Conservation (phyloP, 2,888 invertebrate species). For the Branchellion lobata region DNA sequence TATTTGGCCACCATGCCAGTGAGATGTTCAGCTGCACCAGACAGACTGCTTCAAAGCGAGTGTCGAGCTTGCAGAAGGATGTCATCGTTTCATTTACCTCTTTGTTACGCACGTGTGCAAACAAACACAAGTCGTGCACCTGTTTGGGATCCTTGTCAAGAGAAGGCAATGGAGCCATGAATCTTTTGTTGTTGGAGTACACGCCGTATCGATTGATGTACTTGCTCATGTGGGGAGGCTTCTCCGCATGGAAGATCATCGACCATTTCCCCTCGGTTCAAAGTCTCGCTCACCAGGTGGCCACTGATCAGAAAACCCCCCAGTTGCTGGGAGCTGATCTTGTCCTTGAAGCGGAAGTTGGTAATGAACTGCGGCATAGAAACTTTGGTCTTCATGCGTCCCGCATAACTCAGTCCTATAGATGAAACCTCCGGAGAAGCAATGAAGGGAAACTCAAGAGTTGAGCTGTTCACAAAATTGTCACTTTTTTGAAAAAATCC, state of each 20-base stretch:
- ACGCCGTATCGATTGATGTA: background rate
- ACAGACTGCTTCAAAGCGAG: background rate
- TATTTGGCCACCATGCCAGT: constrained; percentile 13
- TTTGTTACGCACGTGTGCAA: constrained; percentile 23
- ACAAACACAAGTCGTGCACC: constrained; percentile 1
- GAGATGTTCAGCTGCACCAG: constrained; percentile 17
- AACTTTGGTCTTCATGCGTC: background rate
- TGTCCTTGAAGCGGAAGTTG: constrained; percentile 1
- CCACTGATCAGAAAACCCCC: constrained; percentile 34
- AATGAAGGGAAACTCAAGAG: constrained; percentile 31
- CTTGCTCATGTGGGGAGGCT: background rate
- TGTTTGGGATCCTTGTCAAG: background rate
- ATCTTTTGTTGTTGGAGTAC: background rate
- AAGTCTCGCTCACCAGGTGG: constrained; percentile 9
- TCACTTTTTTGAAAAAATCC: constrained; percentile 27
- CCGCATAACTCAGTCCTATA: background rate
- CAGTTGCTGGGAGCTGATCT: constrained; percentile 2
- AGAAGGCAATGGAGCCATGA: background rate
- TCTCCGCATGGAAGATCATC: constrained; percentile 27
- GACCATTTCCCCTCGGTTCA: constrained; percentile 5
- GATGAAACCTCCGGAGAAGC: constrained; percentile 14
- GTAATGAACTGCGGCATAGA: constrained; percentile 17
- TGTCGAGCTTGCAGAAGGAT: constrained; percentile 29
- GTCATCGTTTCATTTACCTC: constrained; percentile 1
- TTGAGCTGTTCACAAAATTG: background rate